Base-by-base conservation (phyloP, 2,113 vertebrate genomes). In the Neolamprologus cancellatus region DNA sequence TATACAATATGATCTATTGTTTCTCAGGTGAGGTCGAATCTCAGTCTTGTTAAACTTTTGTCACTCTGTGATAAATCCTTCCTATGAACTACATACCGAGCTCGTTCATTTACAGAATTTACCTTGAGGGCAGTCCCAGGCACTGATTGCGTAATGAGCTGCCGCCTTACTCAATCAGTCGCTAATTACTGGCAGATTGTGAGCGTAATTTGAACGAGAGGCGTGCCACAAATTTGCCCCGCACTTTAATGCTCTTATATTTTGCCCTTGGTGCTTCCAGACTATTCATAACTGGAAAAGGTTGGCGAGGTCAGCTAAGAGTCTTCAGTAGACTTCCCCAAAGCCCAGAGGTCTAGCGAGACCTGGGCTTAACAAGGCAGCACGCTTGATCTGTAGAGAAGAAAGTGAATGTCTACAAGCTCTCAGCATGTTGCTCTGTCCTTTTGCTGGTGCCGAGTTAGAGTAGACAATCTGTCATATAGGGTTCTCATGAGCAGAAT, bases 371-470 rank as follows among this genome's bases (percentile, higher is more conserved):
- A 92, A 92, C 87, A 84, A 91, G 86, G 61, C 79, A n/a, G 39
- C 5, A 85, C 23, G 79, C 90, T 64, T 90, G 83, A 91, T 91
- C 80, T 87, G 66, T 5, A 59, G 79, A 85, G 78, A 34, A 84
- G 78, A 92, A 78, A 89, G 90, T 61, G 74, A 80, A 84, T 83
- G 89, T 91, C 85, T 90, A 85, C 88, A 81, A 82, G 91, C 91
- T 87, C 89, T 88, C 89, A 36, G 88, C 90, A 32, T 79, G 91
- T 80, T 28, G 61, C 82, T 18, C 81, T 78, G 85, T 91, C 86
- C 66, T 88, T 87, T 85, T 9, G n/a, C 74, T 82, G 52, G 86
- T 41, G 84, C 81, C 1, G 32, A 87, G 83, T 82, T 78, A 83
- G 83, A 89, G 82, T 14, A 14, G 61, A 39, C 69, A 61, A 39